Evolutionary conservation across 2,888 invertebrate species (phyloP).

Genomic region (Aleiodes leptofemur): DNA sequence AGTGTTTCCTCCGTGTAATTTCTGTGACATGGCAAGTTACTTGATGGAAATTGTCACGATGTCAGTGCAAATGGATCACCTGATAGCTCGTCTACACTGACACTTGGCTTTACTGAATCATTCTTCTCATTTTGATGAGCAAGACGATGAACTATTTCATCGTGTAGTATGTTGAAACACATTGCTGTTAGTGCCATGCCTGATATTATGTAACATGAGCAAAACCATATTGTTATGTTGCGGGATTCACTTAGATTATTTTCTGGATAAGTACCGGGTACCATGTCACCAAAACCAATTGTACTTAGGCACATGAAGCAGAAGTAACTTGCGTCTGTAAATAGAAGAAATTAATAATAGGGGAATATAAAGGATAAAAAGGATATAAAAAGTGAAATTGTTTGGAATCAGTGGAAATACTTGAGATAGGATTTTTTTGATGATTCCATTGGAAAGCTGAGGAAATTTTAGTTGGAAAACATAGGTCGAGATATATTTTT

Average conservation of each 20-base stretch:
- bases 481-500: too few species aligned
- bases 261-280: constrained; percentile 83
- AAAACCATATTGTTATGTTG: constrained; percentile 89
- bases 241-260: constrained; percentile 78
- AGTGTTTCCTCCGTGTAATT: constrained; percentile 71
- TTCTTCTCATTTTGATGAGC: constrained; percentile 81
- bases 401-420: too few species aligned
- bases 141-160: constrained; percentile 90
- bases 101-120: constrained; percentile 80
- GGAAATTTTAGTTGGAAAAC: too few species aligned
- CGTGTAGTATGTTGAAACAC: constrained; percentile 93
- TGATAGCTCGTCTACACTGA: constrained; percentile 81
- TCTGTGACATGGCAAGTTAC: constrained; percentile 68
- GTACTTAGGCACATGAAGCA: constrained; percentile 97
- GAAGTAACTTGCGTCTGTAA: constrained; percentile 82
- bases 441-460: too few species aligned
- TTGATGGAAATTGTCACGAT: constrained; percentile 84
- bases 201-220: constrained; percentile 90
- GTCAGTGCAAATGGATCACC: constrained; percentile 83
- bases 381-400: too few species aligned
- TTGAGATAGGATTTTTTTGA: too few species aligned
- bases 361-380: background rate
- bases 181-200: constrained; percentile 92
- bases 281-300: constrained; percentile 92
- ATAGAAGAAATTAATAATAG: too few species aligned